These are phyloP conservation scores for Nematopogon swammerdamellus DNA, from an alignment of 2,888 invertebrate species.

Conservation along the genomic window DNA sequence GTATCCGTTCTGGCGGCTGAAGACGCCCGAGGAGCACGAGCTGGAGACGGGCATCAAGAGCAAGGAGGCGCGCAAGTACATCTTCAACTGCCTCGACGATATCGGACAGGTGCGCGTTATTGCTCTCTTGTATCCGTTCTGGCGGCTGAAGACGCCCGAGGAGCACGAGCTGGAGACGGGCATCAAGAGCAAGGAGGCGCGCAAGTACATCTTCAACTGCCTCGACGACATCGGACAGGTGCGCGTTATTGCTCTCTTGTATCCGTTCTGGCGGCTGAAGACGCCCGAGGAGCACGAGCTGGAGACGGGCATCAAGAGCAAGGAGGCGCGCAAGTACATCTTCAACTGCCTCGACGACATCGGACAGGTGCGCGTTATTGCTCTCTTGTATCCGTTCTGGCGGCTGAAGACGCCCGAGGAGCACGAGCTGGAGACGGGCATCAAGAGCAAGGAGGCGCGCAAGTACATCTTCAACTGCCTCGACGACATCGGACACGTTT, in stretches of 20 bases:
- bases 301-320: conserved; percentile 96
- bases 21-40: conserved; percentile 98
- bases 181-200: conserved; percentile 97
- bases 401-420: conserved; percentile 94
- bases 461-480: conserved; percentile 99
- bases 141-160: conserved; percentile 91
- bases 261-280: conserved; percentile 84
- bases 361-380: conserved; percentile 67
- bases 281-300: conserved; percentile 98
- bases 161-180: conserved; percentile 98
- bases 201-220: conserved; percentile 99
- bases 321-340: conserved; percentile 98
- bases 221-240: conserved; percentile 95
- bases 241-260: no score
- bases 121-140: conserved; percentile 82
- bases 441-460: conserved; percentile 98
- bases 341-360: conserved; percentile 99
- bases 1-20: conserved; percentile 80
- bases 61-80: conserved; percentile 99
- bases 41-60: conserved; percentile 96
- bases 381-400: conserved; percentile 85
- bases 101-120: conserved; percentile 77
- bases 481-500: conserved; percentile 90
- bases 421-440: conserved; percentile 95
- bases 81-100: conserved; percentile 98